These are phyloP conservation scores for Poeciliopsis prolifica DNA, from an alignment of 2,113 vertebrate genomes.

Conservation along the genomic window DNA sequence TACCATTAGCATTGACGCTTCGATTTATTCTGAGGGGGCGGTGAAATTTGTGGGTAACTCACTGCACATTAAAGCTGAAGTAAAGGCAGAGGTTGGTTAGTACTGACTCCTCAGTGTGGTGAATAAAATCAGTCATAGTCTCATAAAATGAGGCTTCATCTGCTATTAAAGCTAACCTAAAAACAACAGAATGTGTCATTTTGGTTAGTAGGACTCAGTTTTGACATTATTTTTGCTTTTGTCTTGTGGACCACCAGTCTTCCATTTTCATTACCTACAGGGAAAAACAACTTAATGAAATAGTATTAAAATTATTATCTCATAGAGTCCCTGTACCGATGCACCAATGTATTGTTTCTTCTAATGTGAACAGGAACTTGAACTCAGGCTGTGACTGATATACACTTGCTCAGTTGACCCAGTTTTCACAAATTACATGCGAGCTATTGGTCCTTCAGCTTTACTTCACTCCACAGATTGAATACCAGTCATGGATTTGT, in stretches of 20 bases:
- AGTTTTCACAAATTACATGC: not conserved
- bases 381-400: not conserved
- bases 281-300: not conserved
- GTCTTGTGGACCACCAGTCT: no score
- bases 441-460: not conserved
- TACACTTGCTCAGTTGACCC: not conserved
- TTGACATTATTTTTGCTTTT: not conserved
- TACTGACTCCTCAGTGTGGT: not conserved
- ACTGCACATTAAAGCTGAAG: not conserved
- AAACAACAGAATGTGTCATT: not conserved
- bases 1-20: conserved; percentile 64
- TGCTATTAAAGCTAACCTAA: not conserved
- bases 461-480: not conserved
- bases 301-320: no score
- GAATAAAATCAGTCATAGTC: not conserved
- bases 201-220: not conserved
- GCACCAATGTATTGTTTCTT: not conserved
- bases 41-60: not conserved
- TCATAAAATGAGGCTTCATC: not conserved
- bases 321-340: no score
- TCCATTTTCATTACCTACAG: no score
- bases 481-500: not conserved
- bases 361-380: not conserved
- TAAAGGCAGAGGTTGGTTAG: not conserved
- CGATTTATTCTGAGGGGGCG: conserved; percentile 60